A percentile compares a stretch with the other conserved stretches of the same genome.
phyloP scores from a whole-genome alignment of 2,797 vertebrate genomes.

The Pseudochirops cupreus region DNA sequence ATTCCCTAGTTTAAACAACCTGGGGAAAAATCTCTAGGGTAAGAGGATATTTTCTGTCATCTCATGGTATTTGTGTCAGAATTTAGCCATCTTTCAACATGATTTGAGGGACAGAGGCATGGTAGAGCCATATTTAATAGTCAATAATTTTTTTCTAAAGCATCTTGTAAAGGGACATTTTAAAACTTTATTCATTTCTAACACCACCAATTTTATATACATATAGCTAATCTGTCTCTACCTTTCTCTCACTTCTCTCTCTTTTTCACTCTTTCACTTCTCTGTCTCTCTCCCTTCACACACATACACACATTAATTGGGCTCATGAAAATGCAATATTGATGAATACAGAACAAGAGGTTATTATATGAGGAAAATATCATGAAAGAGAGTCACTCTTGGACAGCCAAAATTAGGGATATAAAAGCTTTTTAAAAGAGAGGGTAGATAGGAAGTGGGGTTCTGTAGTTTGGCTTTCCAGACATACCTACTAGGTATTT shows the following conservation, averaged over 20 bases:
- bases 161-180: neutral
- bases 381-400: neutral
- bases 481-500: no score
- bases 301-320: neutral
- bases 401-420: neutral
- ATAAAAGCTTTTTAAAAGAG: neutral
- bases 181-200: neutral
- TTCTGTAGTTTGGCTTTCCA: neutral
- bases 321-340: neutral
- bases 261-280: neutral
- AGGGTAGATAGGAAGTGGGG: neutral
- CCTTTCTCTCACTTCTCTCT: no score
- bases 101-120: neutral
- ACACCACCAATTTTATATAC: neutral
- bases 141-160: neutral
- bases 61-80: neutral
- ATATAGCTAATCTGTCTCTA: neutral
- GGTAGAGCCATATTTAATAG: neutral
- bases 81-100: neutral
- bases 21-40: neutral
- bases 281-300: no score
- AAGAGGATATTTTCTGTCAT: neutral
- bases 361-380: neutral
- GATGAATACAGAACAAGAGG: neutral
- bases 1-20: neutral